Conservation (phyloP, 1,140 invertebrate genomes). For the Pantala flavescens region DNA sequence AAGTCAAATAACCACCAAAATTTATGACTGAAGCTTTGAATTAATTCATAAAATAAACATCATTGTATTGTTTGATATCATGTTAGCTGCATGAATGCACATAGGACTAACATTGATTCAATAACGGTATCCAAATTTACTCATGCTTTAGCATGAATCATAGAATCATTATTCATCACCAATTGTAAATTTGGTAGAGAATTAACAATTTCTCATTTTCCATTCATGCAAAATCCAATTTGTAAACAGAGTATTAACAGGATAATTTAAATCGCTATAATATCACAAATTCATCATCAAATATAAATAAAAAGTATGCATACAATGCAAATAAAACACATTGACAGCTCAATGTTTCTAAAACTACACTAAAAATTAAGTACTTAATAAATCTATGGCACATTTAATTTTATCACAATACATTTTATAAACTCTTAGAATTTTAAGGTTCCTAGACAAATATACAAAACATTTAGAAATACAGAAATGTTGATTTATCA, state of each 20-base stretch:
- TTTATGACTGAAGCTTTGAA: not conserved
- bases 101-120: too few species aligned
- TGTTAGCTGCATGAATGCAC: too few species aligned
- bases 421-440: not conserved
- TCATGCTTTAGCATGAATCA: too few species aligned
- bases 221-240: not conserved
- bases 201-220: not conserved
- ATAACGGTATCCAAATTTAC: too few species aligned
- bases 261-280: not conserved
- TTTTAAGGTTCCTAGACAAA: not conserved
- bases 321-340: not conserved
- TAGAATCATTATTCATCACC: too few species aligned
- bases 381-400: not conserved
- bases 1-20: not conserved
- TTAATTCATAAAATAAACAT: not conserved
- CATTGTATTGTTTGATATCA: not conserved
- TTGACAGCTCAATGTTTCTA: not conserved
- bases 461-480: not conserved
- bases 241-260: not conserved
- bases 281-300: not conserved
- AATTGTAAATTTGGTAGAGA: too few species aligned
- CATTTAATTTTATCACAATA: not conserved
- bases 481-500: not conserved
- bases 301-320: not conserved
- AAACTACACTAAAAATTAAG: not conserved